Percentiles rank a stretch among this genome's conserved stretches.
These are phyloP conservation scores for Delphinapterus leucas DNA, from an alignment of 2,113 vertebrate genomes.

Conservation along the genomic window DNA sequence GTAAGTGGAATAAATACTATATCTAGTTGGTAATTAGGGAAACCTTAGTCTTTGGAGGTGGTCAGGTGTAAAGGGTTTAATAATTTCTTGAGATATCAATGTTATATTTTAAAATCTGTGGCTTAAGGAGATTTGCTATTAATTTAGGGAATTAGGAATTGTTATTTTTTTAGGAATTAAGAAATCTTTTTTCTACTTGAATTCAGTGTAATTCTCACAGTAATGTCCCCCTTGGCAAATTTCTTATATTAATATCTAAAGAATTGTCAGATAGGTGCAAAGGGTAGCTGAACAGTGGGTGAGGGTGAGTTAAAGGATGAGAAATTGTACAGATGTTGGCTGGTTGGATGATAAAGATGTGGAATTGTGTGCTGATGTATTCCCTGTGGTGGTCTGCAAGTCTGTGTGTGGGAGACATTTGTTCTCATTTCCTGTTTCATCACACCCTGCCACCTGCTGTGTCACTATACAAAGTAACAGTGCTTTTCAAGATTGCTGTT, in stretches of 20 bases:
- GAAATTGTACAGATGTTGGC: neutral
- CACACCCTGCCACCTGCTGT: conserved; percentile 71
- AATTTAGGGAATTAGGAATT: neutral
- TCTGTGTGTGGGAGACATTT: conserved; percentile 63
- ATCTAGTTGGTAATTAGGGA: neutral
- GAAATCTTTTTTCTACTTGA: neutral
- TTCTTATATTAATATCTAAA: conserved; percentile 5
- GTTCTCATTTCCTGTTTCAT: conserved; percentile 72
- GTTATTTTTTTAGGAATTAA: neutral
- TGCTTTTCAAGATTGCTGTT: neutral
- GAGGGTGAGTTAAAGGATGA: neutral
- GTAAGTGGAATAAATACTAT: neutral
- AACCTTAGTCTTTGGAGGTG: neutral
- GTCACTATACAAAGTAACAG: conserved; percentile 71
- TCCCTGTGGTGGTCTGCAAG: conserved; percentile 18
- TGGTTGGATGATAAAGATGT: neutral
- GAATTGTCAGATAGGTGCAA: conserved; percentile 8
- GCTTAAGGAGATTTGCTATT: neutral
- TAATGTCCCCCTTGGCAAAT: neutral
- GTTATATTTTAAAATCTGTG: neutral
- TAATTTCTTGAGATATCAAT: neutral
- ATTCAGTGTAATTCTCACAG: neutral
- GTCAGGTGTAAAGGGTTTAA: neutral
- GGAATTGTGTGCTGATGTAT: neutral
- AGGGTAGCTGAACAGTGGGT: neutral